Percentiles rank a stretch among this genome's conserved stretches.
Conservation (phyloP, 1,140 invertebrate species). For the Geopemphigus sp. region DNA sequence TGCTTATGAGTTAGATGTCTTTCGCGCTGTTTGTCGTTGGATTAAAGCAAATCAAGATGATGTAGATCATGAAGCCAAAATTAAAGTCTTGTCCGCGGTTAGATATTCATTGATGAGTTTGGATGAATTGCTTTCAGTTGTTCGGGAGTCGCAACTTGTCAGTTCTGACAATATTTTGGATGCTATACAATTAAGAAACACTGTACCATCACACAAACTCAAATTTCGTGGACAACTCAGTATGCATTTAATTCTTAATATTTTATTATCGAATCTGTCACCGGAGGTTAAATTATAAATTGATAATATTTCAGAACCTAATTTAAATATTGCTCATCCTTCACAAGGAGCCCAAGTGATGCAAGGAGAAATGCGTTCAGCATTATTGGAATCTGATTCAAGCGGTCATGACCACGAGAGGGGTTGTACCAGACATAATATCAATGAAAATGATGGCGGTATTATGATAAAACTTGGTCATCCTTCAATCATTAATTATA, state of each 20-base stretch:
- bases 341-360: constrained; percentile 78
- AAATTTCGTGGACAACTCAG: constrained; percentile 76
- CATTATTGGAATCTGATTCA: constrained; percentile 83
- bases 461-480: constrained; percentile 86
- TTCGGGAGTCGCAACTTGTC: constrained; percentile 80
- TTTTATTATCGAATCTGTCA: no score
- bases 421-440: constrained; percentile 89
- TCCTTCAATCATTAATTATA: constrained; percentile 89
- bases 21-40: constrained; percentile 84
- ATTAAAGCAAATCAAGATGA: constrained; percentile 66
- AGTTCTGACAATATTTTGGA: constrained; percentile 88
- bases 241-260: constrained; percentile 56
- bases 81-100: constrained; percentile 58
- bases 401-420: constrained; percentile 87
- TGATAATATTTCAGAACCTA: constrained; percentile 64
- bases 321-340: constrained; percentile 85
- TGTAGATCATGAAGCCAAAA: constrained; percentile 41
- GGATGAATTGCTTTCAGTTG: constrained; percentile 81
- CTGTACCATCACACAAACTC: constrained; percentile 68
- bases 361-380: constrained; percentile 81
- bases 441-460: constrained; percentile 68
- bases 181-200: constrained; percentile 82
- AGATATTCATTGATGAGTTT: constrained; percentile 84
- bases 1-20: constrained; percentile 93
- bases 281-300: no score